Conservation (phyloP, 2,888 invertebrate genomes). For the Scaptomyza tumidula region DNA sequence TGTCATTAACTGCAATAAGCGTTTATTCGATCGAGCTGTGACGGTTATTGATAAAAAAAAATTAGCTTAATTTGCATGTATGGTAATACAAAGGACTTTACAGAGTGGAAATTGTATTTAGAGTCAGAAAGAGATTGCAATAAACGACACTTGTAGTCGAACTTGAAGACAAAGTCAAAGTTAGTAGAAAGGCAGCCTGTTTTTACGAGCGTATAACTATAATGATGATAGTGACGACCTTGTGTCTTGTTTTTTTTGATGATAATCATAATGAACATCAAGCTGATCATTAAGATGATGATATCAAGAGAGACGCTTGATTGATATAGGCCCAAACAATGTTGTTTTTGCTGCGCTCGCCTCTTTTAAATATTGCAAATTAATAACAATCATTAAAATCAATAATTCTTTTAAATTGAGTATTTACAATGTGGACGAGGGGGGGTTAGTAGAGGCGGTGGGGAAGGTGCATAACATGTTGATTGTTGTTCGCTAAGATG, state of each 20-base stretch:
- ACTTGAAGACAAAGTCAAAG: neutral
- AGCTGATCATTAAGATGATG: conserved; percentile 32
- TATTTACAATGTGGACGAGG: conserved; percentile 35
- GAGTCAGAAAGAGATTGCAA: neutral
- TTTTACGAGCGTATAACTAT: conserved; percentile 2
- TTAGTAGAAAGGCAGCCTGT: conserved; percentile 17
- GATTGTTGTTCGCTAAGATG: neutral
- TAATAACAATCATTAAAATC: conserved; percentile 78
- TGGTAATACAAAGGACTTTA: no score
- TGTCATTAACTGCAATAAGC: neutral
- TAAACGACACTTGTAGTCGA: conserved; percentile 19
- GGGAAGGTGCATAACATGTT: neutral
- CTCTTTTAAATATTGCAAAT: conserved; percentile 62
- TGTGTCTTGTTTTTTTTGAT: conserved; percentile 21
- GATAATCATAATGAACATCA: conserved; percentile 15
- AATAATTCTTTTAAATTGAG: conserved; percentile 70
- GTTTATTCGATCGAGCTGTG: neutral
- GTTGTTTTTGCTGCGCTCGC: neutral
- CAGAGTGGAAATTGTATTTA: no score
- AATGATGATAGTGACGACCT: conserved; percentile 33
- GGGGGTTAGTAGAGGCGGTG: neutral
- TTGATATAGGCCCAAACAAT: conserved; percentile 52
- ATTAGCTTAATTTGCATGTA: no score
- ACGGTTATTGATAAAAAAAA: no score
- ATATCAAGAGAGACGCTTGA: conserved; percentile 46